Conservation (phyloP, 2,797 vertebrate genomes). For the Melanogrammus aeglefinus region DNA sequence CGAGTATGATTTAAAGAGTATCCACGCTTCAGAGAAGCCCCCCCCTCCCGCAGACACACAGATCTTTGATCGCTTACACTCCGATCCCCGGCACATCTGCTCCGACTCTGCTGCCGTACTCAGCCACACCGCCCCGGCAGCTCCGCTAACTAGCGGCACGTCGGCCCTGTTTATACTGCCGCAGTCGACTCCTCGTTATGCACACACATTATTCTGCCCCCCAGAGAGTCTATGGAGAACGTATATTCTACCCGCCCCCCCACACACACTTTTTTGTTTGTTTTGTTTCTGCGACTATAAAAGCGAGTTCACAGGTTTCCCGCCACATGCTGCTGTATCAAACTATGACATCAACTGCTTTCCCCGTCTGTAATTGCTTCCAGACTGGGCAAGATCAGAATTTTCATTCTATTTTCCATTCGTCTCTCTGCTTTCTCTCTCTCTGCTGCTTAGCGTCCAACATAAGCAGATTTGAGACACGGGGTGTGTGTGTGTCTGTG, state of each 20-base stretch:
- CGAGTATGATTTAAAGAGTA: neutral
- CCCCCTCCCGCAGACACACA: slow-evolving; percentile 38
- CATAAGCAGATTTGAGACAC: slow-evolving; percentile 57
- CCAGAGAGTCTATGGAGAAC: slow-evolving; percentile 36
- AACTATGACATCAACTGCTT: slow-evolving; percentile 70
- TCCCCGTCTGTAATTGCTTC: slow-evolving; percentile 68
- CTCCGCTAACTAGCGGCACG: slow-evolving; percentile 69
- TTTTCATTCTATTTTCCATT: slow-evolving; percentile 66
- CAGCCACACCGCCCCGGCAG: slow-evolving; percentile 53
- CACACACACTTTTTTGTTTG: neutral
- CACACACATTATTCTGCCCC: slow-evolving; percentile 56
- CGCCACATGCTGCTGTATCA: slow-evolving; percentile 53
- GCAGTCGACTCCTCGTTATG: slow-evolving; percentile 40
- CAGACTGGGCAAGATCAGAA: slow-evolving; percentile 53
- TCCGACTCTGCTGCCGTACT: slow-evolving; percentile 53
- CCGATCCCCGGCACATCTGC: slow-evolving; percentile 65
- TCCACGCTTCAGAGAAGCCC: slow-evolving; percentile 36
- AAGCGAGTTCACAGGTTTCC: slow-evolving; percentile 55
- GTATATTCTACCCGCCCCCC: slow-evolving; percentile 10
- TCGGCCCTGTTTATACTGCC: slow-evolving; percentile 57
- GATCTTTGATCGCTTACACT: slow-evolving; percentile 57
- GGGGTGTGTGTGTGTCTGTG: slow-evolving; percentile 14
- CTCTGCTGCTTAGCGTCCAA: slow-evolving; percentile 25
- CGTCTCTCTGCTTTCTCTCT: slow-evolving; percentile 16
- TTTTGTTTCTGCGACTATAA: slow-evolving; percentile 35